These are phyloP conservation scores for Meloidogyne exigua DNA, from an alignment of 1,140 invertebrate genomes.

Conservation along the genomic window DNA sequence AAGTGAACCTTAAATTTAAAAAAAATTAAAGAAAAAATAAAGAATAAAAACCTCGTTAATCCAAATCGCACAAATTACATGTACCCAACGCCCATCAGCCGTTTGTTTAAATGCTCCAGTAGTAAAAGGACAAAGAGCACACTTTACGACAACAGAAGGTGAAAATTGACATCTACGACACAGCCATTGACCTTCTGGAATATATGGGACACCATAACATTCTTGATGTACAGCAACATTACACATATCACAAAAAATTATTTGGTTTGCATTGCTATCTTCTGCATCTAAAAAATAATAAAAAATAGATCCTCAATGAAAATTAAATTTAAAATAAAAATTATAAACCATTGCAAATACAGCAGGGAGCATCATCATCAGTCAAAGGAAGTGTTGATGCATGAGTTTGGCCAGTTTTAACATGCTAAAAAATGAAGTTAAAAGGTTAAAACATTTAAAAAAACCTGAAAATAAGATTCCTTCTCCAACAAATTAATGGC, in stretches of 20 bases:
- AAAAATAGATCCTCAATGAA: background rate
- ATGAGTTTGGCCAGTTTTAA: conserved; percentile 13
- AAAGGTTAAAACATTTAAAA: background rate
- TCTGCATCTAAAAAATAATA: conserved; percentile 73
- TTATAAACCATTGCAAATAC: conserved; percentile 64
- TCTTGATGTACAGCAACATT: conserved; percentile 69
- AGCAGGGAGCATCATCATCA: conserved; percentile 47
- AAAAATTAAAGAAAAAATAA: conserved; percentile 8
- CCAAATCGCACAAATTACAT: conserved; percentile 97
- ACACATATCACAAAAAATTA: conserved; percentile 87
- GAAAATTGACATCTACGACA: conserved; percentile 90
- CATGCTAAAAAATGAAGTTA: conserved; percentile 12
- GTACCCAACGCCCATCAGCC: conserved; percentile 90
- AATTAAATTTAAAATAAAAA: background rate
- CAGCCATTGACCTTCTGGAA: conserved; percentile 97
- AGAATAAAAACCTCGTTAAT: conserved; percentile 76
- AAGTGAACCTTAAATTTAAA: conserved; percentile 51
- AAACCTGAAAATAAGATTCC: conserved; percentile 48
- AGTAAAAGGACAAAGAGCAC: conserved; percentile 93
- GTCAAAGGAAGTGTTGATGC: conserved; percentile 12
- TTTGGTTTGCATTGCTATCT: conserved; percentile 91
- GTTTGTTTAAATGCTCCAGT: conserved; percentile 98
- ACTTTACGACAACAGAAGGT: conserved; percentile 89
- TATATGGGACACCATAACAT: conserved; percentile 97
- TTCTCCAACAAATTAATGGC: conserved; percentile 46